Evolutionary conservation across 2,797 vertebrate species (phyloP).

Genomic region (Moxostoma hubbsi): DNA sequence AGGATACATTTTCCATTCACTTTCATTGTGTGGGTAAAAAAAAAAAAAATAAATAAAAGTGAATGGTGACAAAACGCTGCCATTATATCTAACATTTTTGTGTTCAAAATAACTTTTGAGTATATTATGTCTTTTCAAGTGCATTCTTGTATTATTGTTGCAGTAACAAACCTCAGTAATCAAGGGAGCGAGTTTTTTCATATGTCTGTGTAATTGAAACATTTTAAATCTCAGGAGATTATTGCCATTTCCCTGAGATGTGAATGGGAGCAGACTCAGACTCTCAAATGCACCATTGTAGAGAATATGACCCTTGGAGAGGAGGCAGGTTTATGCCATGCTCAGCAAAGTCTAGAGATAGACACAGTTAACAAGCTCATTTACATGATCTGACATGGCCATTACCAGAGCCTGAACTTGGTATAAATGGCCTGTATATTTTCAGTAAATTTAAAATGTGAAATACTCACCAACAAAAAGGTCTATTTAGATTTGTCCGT

Average conservation of each 20-base stretch:
- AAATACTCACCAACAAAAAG: slow-evolving; percentile 1
- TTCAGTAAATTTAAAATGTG: not conserved
- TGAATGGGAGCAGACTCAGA: slow-evolving; percentile 28
- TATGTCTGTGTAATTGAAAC: slow-evolving; percentile 20
- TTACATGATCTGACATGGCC: slow-evolving; percentile 38
- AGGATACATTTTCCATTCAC: no score
- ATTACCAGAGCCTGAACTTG: not conserved
- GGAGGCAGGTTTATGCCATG: slow-evolving; percentile 36
- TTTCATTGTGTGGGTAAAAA: no score
- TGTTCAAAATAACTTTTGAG: no score
- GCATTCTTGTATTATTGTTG: no score
- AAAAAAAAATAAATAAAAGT: no score
- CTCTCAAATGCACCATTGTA: slow-evolving; percentile 39
- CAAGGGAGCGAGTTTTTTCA: no score
- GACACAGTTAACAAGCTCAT: slow-evolving; percentile 36
- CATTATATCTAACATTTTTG: no score
- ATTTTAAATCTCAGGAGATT: slow-evolving; percentile 10
- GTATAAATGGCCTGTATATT: not conserved
- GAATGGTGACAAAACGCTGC: no score
- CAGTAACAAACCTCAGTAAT: no score
- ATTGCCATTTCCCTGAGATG: slow-evolving; percentile 31
- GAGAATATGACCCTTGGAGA: slow-evolving; percentile 32
- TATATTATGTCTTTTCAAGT: no score
- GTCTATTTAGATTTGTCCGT: not conserved
- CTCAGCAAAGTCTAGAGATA: slow-evolving; percentile 37